Base-by-base conservation (phyloP, 1,140 invertebrate species). In the Eupristina koningsbergeri region DNA sequence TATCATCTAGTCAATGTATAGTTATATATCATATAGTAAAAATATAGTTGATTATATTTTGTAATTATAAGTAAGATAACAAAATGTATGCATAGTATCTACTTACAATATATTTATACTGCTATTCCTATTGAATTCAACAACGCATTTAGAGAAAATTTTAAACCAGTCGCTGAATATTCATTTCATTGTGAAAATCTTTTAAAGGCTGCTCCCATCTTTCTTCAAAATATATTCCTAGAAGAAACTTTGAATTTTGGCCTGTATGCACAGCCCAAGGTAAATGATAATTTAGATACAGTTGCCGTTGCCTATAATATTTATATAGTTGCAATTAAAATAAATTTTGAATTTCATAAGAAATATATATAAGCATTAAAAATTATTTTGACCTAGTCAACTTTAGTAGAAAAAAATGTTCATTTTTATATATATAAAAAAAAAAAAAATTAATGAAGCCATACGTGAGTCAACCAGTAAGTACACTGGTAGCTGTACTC, bases 201-300 rank as follows among this genome's bases (percentile, higher is more conserved):
- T 93, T 88, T 9, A 99, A 91, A 58, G 96, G 93, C 92, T 98
- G 96, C 74, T 98, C 97, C 97, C 98, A 99, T 85, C 98, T 94
- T 93, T 98, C 96, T 91, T 99, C 98, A 94, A 96, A 99, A 92
- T 98, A 99, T 64, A 98, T 93, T 87, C 95, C 95, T 92, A 98
- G 93, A 53, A 98, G 91, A 90, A 96, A 96, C 85, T 96, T 95
- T 26, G 96, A 94, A 87, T 95, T 94, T 83, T 93, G 93, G 36
- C 97, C 98, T 87, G 95, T 97, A 87, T 94, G 91, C 9, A 98
- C 93, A 19, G 97, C 97, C 98, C 98, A 99, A 1, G 96, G 97
- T 67, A 99, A 93, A 92, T 98, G 96, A 86, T 94, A 93, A 13
- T 95, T 94, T 0, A 96, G 86, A 91, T 99, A 99, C 73, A 96